Base-by-base conservation (phyloP, 1,140 invertebrate genomes). In the Drosophila mayri region DNA sequence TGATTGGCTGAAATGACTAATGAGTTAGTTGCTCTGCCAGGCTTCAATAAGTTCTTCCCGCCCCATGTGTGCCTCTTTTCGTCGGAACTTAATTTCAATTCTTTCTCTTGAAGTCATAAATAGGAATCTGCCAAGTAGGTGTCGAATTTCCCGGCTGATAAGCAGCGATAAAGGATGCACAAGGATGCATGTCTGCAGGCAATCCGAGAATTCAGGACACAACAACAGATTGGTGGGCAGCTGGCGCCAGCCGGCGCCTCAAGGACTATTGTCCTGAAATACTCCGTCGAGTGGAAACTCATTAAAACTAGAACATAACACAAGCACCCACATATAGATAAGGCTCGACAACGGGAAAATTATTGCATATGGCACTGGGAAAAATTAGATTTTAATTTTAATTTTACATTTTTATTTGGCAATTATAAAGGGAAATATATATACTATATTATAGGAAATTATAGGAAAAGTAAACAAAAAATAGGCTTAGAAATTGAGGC, bases 261-360 rank as follows among this genome's bases (percentile, higher is more conserved):
- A 87, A 90, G 80, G 80, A 87, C 84, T 72, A 35, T 72, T 50
- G 54, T 73, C 67, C 66, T 72, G 70, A 12, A 72, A 60, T 43
- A 72, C 78, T 76, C 46, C 22, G 55, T 76, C 58, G 70, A 82
- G 82, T 79, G 82, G 75, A 87, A 86, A 86, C 81, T 86, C 84
- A 90, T 88, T 90, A 90, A 88, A 88, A 88, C 77, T 88, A 78
- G 85, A 90, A 68, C 84, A 88, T 64, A 81, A 78, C 64, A 83
- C 47, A 65, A 60, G 67, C 55, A 72, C 66, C 62, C 68, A 85
- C 44, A 57, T 20, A 62, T 8, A 71, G 49, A 77, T 66, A 72
- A 46, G 30, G 38, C 43, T 44, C 22, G 41, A 68, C 65, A 65
- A 57, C 40, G 40, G 55, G 49, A 84, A 81, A 81, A 81, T 81